A percentile compares a stretch with the other conserved stretches of the same genome.
Conservation (phyloP, 2,797 vertebrate species). For the Caiman crocodilus region DNA sequence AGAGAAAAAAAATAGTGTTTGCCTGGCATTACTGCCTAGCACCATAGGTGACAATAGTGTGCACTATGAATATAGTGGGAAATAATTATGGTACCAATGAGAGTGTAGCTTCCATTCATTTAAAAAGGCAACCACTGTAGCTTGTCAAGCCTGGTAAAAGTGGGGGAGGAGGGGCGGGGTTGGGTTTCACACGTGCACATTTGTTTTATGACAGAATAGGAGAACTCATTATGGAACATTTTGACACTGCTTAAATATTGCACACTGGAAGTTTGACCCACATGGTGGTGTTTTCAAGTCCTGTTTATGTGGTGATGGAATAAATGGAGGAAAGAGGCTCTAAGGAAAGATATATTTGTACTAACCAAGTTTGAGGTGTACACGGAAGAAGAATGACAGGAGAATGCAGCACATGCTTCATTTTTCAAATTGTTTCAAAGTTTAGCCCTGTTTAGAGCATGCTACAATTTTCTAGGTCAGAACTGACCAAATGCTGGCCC, state of each 20-base stretch:
- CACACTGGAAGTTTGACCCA: not conserved
- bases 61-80: not conserved
- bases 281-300: not conserved
- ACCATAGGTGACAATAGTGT: not conserved
- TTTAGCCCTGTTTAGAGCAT: not conserved
- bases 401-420: not conserved
- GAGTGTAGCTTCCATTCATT: not conserved
- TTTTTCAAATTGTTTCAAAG: not conserved
- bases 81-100: not conserved
- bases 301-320: not conserved
- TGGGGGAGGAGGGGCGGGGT: too few species aligned
- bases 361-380: not conserved
- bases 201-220: not conserved
- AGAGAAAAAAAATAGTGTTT: not conserved
- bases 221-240: not conserved
- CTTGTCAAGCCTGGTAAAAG: not conserved
- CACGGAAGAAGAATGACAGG: not conserved
- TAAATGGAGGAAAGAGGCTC: not conserved
- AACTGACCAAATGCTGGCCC: too few species aligned
- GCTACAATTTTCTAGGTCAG: not conserved
- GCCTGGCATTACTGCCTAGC: not conserved
- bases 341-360: not conserved
- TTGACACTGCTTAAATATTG: not conserved
- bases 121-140: fast-evolving
- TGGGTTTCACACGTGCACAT: not conserved